A percentile compares a stretch with the other conserved stretches of the same genome.
Evolutionary conservation across 2,888 invertebrate species (phyloP).

Genomic region (Drosophila colorata): DNA sequence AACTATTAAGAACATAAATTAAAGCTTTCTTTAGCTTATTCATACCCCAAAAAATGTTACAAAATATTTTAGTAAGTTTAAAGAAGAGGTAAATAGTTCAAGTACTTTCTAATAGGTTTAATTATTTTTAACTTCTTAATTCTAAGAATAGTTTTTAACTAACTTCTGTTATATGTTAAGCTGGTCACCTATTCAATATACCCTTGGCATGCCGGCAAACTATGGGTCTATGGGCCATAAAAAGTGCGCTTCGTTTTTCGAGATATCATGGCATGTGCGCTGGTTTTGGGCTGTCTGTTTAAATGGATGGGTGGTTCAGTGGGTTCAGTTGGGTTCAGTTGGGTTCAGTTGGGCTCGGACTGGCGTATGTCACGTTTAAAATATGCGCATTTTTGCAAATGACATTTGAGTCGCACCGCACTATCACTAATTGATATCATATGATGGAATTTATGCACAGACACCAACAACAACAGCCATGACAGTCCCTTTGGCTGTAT

Average conservation of each 20-base stretch:
- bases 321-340: neutral
- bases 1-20: neutral
- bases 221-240: constrained; percentile 28
- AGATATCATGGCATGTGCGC: constrained; percentile 54
- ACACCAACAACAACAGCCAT: constrained; percentile 34
- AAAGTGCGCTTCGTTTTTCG: constrained; percentile 37
- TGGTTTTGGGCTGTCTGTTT: constrained; percentile 38
- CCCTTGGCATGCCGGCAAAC: constrained; percentile 2
- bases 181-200: neutral
- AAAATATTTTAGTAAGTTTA: too few species aligned
- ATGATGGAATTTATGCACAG: constrained; percentile 79
- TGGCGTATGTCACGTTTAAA: constrained; percentile 72
- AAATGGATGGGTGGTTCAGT: constrained; percentile 13
- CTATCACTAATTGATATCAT: constrained; percentile 81
- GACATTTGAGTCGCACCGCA: constrained; percentile 80
- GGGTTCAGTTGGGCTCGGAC: constrained; percentile 3
- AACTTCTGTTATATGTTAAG: neutral
- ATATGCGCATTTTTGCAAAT: constrained; percentile 80
- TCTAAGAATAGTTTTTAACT: neutral
- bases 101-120: too few species aligned
- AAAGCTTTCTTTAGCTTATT: neutral
- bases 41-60: too few species aligned
- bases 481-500: constrained; percentile 34
- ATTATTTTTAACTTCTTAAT: neutral
- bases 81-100: too few species aligned